A percentile compares a stretch with the other conserved stretches of the same genome.
Conservation (phyloP, 2,797 vertebrate species). For the Spinus olivaceus region DNA sequence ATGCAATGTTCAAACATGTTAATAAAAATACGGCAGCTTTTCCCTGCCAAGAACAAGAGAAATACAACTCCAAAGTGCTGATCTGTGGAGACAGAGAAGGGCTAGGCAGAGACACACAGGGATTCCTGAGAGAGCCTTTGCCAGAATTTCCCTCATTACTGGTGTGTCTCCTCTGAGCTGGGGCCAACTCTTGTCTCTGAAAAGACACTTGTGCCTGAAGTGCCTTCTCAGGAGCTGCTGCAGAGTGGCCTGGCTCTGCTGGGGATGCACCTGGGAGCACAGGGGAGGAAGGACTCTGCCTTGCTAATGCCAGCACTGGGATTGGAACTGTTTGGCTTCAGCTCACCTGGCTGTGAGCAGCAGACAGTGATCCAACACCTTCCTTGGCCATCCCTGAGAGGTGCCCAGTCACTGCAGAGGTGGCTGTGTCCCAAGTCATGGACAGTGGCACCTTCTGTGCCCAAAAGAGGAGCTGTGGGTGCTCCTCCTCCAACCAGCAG, state of each 20-base stretch:
- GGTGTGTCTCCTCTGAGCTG: not conserved
- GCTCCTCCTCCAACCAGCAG: not conserved
- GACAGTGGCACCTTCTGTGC: not conserved
- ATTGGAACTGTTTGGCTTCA: not conserved
- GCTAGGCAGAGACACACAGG: not conserved
- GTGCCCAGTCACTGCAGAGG: not conserved
- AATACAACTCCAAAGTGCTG: not conserved
- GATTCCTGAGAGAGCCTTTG: not conserved
- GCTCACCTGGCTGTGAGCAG: not conserved
- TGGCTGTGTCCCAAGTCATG: not conserved
- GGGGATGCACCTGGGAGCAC: not conserved
- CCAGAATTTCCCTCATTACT: not conserved
- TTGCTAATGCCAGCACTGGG: not conserved
- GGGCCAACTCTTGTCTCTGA: not conserved
- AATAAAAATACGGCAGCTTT: constrained; percentile 14
- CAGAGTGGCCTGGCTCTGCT: not conserved
- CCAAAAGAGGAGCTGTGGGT: not conserved
- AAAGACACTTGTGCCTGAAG: not conserved
- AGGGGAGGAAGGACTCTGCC: not conserved
- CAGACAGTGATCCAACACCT: not conserved
- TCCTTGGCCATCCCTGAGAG: not conserved
- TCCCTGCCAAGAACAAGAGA: constrained; percentile 2
- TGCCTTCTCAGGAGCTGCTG: not conserved
- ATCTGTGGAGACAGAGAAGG: not conserved
- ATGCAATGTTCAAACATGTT: constrained; percentile 56